A percentile compares a stretch with the other conserved stretches of the same genome.
Conservation (phyloP, 2,888 invertebrate genomes). For the Pseudococcus longispinus region DNA sequence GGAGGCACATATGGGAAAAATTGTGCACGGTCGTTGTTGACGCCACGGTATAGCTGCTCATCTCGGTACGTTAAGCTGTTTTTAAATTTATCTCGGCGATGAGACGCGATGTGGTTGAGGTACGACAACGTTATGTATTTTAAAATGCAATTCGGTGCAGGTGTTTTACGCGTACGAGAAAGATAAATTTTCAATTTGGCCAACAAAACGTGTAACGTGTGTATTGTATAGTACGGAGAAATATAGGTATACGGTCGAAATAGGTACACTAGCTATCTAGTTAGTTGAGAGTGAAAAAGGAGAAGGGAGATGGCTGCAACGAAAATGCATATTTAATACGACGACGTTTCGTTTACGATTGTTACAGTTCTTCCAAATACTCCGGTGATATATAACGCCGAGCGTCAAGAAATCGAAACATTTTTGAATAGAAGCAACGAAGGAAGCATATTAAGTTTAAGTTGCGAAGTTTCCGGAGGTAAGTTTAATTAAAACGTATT, state of each 20-base stretch:
- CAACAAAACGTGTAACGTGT: neutral
- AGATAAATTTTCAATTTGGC: conserved; percentile 12
- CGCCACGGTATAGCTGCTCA: neutral
- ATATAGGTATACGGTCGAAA: too few species aligned
- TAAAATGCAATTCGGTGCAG: conserved; percentile 22
- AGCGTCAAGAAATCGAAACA: conserved; percentile 46
- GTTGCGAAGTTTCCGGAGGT: conserved; percentile 86
- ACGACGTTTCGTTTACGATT: conserved; percentile 9
- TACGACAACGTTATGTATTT: neutral
- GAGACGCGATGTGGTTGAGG: neutral
- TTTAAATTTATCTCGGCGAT: neutral
- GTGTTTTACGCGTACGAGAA: conserved; percentile 22
- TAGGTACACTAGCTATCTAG: neutral
- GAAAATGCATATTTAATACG: conserved; percentile 30
- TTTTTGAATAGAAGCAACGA: conserved; percentile 79
- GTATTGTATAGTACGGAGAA: neutral
- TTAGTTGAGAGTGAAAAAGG: neutral
- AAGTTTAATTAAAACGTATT: conserved; percentile 65
- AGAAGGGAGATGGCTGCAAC: neutral
- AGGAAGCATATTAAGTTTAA: conserved; percentile 80
- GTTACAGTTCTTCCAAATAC: conserved; percentile 80
- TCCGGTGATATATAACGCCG: conserved; percentile 80
- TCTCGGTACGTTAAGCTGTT: neutral
- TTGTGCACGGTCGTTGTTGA: neutral
- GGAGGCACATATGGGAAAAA: neutral